These are phyloP conservation scores for Pterostichus niger DNA, from an alignment of 2,888 invertebrate species.

Conservation along the genomic window DNA sequence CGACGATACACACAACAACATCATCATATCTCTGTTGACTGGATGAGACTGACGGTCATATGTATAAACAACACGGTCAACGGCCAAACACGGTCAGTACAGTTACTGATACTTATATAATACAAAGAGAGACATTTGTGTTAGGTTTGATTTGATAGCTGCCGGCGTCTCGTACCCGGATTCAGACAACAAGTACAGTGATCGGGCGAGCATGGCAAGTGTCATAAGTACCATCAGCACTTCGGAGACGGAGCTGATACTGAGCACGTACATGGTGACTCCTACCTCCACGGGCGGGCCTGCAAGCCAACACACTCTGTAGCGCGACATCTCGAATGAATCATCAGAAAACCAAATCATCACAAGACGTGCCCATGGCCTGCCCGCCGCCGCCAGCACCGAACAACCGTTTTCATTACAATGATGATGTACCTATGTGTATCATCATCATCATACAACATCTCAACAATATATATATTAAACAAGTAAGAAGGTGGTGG, in stretches of 20 bases:
- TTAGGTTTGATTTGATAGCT: slow-evolving; percentile 65
- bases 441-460: not conserved
- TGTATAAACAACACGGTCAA: slow-evolving; percentile 32
- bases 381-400: slow-evolving; percentile 73
- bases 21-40: slow-evolving; percentile 70
- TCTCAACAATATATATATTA: not conserved
- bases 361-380: slow-evolving; percentile 70
- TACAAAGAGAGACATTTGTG: slow-evolving; percentile 46
- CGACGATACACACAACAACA: slow-evolving; percentile 74
- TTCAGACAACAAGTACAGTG: slow-evolving; percentile 70
- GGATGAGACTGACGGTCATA: slow-evolving; percentile 69
- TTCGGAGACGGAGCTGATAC: slow-evolving; percentile 99
- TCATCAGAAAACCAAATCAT: slow-evolving; percentile 69
- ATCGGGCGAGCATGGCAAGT: slow-evolving; percentile 67
- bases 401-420: slow-evolving; percentile 56
- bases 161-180: slow-evolving; percentile 69
- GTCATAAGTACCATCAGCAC: slow-evolving; percentile 91
- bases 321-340: slow-evolving; percentile 37
- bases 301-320: slow-evolving; percentile 80
- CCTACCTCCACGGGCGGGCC: slow-evolving; percentile 98
- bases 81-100: slow-evolving; percentile 26
- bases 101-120: slow-evolving; percentile 19
- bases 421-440: not conserved
- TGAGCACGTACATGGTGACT: slow-evolving; percentile 98
- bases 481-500: slow-evolving; percentile 18